Conservation (phyloP, 1,140 invertebrate species). For the Helicoverpa zea region DNA sequence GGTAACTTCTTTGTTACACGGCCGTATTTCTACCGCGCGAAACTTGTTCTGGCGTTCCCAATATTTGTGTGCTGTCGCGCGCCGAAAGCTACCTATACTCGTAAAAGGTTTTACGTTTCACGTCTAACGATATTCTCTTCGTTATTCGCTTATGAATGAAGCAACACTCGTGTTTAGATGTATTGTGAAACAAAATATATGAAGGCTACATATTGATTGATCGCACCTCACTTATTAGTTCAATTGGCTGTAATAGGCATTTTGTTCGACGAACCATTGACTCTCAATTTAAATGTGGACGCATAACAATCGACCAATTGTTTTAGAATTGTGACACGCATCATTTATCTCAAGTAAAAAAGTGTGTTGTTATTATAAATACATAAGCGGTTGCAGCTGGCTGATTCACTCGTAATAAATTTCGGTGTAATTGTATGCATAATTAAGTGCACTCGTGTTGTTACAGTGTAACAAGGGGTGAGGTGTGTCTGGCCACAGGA, state of each 20-base stretch:
- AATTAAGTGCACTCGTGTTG: slow-evolving; percentile 18
- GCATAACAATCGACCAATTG: slow-evolving; percentile 26
- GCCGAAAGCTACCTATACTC: slow-evolving; percentile 10
- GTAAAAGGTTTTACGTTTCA: slow-evolving; percentile 33
- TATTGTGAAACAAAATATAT: slow-evolving; percentile 20
- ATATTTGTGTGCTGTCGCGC: slow-evolving; percentile 12
- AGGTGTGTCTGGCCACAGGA: slow-evolving; percentile 12
- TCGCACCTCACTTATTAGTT: slow-evolving; percentile 25
- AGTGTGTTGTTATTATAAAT: neutral
- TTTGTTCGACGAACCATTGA: slow-evolving; percentile 29
- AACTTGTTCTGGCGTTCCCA: slow-evolving; percentile 38
- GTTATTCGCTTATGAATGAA: neutral
- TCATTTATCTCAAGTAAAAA: slow-evolving; percentile 2
- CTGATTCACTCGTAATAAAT: neutral
- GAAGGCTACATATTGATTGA: slow-evolving; percentile 31
- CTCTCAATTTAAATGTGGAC: slow-evolving; percentile 42
- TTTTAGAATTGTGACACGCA: slow-evolving; percentile 15
- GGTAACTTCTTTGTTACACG: slow-evolving; percentile 13
- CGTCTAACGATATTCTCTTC: slow-evolving; percentile 15
- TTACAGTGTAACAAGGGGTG: slow-evolving; percentile 4
- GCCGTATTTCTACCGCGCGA: slow-evolving; percentile 10
- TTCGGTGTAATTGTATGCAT: slow-evolving; percentile 2
- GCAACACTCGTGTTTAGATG: neutral
- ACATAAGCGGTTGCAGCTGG: neutral
- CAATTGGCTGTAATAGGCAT: slow-evolving; percentile 37